phyloP scores from a whole-genome alignment of 2,113 vertebrate genomes.

The Gobiocypris rarus region DNA sequence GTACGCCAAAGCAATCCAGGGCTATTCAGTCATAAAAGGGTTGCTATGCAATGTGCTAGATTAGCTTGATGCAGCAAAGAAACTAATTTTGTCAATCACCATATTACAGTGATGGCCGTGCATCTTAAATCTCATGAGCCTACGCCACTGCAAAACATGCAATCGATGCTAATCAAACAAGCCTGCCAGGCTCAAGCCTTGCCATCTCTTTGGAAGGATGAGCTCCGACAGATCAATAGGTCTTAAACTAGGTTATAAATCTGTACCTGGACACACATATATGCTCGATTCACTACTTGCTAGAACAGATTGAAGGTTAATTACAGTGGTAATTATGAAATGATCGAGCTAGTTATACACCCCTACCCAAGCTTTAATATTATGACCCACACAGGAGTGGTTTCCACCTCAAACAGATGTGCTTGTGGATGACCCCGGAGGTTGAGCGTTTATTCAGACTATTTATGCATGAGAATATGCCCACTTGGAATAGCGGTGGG shows the following conservation, averaged over 20 bases:
- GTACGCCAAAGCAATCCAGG: constrained; percentile 32
- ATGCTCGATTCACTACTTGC: neutral
- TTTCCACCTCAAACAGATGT: constrained; percentile 47
- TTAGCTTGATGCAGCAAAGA: constrained; percentile 2
- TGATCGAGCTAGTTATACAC: constrained; percentile 30
- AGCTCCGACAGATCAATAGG: constrained; percentile 13
- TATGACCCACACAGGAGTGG: constrained; percentile 54
- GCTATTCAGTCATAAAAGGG: constrained; percentile 14
- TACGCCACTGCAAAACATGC: constrained; percentile 8
- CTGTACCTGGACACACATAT: neutral
- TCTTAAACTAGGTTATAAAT: constrained; percentile 21
- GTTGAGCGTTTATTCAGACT: constrained; percentile 16
- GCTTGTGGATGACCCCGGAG: constrained; percentile 24
- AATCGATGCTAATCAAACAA: constrained; percentile 28
- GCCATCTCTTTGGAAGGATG: neutral
- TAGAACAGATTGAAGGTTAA: constrained; percentile 32
- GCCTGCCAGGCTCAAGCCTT: constrained; percentile 1
- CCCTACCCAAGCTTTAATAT: neutral
- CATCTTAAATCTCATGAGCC: constrained; percentile 1
- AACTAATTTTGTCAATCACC: neutral
- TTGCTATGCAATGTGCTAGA: constrained; percentile 36
- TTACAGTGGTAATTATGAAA: constrained; percentile 18
- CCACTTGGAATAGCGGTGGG: neutral
- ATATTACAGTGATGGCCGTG: neutral
- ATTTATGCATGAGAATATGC: constrained; percentile 1